Evolutionary conservation across 2,113 vertebrate genomes (phyloP), one percentile per base, ranked within the genome.

Genomic region (Centrocercus urophasianus): DNA sequence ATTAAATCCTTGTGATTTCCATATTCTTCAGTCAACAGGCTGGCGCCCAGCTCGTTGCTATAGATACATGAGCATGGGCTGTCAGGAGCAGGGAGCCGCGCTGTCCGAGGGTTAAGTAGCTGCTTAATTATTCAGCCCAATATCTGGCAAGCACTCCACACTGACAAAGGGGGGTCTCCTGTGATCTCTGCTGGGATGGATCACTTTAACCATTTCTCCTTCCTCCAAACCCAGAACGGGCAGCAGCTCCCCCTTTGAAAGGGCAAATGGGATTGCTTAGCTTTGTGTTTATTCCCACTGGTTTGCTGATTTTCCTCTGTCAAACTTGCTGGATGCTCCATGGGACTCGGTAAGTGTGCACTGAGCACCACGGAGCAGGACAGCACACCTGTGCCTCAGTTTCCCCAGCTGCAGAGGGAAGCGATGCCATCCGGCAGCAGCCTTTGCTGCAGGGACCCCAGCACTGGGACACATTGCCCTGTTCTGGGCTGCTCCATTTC

Each of bases 1-100:
- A 96, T 89, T 75, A 93, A 88, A 90, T 93, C 92, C 91, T 92
- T 84, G 94, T 80, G 90, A 92, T 96, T 96, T 96, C 95, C 87
- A 93, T 86, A 89, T 84, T 81, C 74, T 88, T 91, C 86, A 72
- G 89, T 86, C 94, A 81, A 71, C 89, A 93, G 91, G 91, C 93
- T 64, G 80, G 89, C 59, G 50, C 93, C 96, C 95, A 61, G 74
- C 45, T 18, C 7, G 90, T 97, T 97, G 61, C 96, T 82, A 92
- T 95, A 70, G 95, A 65, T 90, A 96, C 92, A 32, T 3, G 71
- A 95, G 91, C 54, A 60, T 56, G 67, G 94, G 94, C 87, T 91
- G 93, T 78, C 87, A 70, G 95, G 78, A 81, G 92, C 79, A 82
- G 79, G 93, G 87, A 95, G 87, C 83, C 63, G 28, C 11, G 27